A percentile compares a stretch with the other conserved stretches of the same genome.
Conservation (phyloP, 2,888 invertebrate genomes). For the Xylota sylvarum region DNA sequence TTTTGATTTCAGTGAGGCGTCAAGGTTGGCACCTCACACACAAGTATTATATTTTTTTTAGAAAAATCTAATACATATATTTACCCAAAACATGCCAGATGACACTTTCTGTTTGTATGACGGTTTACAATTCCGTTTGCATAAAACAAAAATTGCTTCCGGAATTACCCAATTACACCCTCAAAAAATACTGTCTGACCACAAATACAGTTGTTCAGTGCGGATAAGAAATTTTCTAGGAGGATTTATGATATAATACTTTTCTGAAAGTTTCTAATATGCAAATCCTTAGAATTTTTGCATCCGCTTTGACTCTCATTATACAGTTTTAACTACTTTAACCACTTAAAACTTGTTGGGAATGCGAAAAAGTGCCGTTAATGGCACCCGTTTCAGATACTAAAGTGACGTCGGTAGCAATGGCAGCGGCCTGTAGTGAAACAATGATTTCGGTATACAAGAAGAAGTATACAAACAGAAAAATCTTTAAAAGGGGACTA, state of each 20-base stretch:
- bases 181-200: constrained; percentile 56
- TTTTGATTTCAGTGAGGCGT: too few species aligned
- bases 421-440: constrained; percentile 4
- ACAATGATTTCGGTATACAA: background rate
- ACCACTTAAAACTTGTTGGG: constrained; percentile 71
- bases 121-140: background rate
- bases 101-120: background rate
- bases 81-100: too few species aligned
- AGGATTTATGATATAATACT: constrained; percentile 72
- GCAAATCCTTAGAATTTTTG: constrained; percentile 69
- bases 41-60: too few species aligned
- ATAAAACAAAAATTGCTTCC: constrained; percentile 35
- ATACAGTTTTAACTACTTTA: constrained; percentile 75
- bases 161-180: constrained; percentile 53
- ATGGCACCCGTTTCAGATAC: constrained; percentile 54
- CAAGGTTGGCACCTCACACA: too few species aligned
- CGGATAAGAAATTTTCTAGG: constrained; percentile 51
- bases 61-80: too few species aligned
- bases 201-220: constrained; percentile 56
- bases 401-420: constrained; percentile 41
- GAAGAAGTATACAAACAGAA: background rate
- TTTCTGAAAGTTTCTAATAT: constrained; percentile 69
- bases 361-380: constrained; percentile 56
- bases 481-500: background rate
- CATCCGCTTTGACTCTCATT: constrained; percentile 71